phyloP scores from a whole-genome alignment of 2,113 vertebrate genomes.

The Oophaga pumilio region DNA sequence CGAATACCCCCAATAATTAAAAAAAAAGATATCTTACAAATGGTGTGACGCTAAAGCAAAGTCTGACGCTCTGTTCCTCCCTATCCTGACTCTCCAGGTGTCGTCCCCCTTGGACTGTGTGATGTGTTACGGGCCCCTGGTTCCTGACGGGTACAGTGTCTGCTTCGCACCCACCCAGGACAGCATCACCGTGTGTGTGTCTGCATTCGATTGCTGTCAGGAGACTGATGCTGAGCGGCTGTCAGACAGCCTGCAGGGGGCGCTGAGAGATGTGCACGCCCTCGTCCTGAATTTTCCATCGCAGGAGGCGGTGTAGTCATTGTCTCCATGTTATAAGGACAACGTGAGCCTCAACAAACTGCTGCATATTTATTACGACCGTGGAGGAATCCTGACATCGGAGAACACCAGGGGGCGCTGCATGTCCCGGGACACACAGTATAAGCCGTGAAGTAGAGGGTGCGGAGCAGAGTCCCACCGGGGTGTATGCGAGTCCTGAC shows the following conservation, averaged over 20 bases:
- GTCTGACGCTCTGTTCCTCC: background rate
- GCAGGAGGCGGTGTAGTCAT: background rate
- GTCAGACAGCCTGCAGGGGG: constrained; percentile 68
- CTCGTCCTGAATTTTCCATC: constrained; percentile 61
- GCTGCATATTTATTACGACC: background rate
- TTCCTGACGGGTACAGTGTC: constrained; percentile 81
- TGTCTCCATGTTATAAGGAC: background rate
- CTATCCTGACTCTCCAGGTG: constrained; percentile 67
- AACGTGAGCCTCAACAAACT: background rate
- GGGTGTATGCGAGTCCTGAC: too few species aligned
- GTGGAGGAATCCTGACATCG: background rate
- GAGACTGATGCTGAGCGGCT: constrained; percentile 78
- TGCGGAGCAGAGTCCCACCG: too few species aligned
- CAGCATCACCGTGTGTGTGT: constrained; percentile 79
- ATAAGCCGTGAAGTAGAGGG: too few species aligned
- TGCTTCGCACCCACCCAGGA: constrained; percentile 81
- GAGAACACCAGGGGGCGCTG: too few species aligned
- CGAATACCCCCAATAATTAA: too few species aligned
- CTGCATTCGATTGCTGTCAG: constrained; percentile 83
- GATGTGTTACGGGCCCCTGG: constrained; percentile 82
- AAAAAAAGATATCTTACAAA: too few species aligned
- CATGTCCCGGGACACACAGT: too few species aligned
- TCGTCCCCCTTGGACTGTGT: constrained; percentile 79
- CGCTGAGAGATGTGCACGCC: constrained; percentile 73
- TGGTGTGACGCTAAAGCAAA: too few species aligned